Conservation (phyloP, 2,797 vertebrate species). For the Cacajao melanocephalus region DNA sequence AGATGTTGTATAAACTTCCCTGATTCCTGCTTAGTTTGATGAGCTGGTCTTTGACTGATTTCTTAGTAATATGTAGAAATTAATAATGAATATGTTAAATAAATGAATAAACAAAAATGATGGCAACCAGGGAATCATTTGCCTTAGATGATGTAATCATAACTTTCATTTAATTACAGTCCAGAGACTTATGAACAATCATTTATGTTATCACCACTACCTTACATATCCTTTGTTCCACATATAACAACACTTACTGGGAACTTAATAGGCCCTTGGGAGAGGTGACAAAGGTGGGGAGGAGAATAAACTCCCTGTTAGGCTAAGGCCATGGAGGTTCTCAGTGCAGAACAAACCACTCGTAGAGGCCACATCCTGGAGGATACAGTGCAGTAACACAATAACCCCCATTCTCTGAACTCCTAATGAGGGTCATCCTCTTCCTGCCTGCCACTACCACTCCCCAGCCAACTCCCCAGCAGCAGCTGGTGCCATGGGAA, state of each 20-base stretch:
- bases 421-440: not conserved
- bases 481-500: not conserved
- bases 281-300: not conserved
- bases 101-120: constrained; percentile 44
- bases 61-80: not conserved
- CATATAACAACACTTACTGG: not conserved
- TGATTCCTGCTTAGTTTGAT: not conserved
- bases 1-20: not conserved
- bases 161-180: not conserved
- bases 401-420: not conserved
- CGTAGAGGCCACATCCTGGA: not conserved
- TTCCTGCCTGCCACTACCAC: not conserved
- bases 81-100: not conserved
- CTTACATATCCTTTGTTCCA: not conserved
- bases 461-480: not conserved
- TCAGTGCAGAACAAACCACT: not conserved
- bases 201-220: not conserved
- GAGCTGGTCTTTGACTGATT: not conserved
- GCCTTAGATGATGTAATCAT: not conserved
- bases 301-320: not conserved
- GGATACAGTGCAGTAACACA: not conserved
- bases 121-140: not conserved
- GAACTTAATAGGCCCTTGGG: not conserved
- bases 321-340: not conserved
- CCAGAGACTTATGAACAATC: not conserved